Base-by-base conservation (phyloP, 2,113 vertebrate genomes). In the Chaetura pelagica region DNA sequence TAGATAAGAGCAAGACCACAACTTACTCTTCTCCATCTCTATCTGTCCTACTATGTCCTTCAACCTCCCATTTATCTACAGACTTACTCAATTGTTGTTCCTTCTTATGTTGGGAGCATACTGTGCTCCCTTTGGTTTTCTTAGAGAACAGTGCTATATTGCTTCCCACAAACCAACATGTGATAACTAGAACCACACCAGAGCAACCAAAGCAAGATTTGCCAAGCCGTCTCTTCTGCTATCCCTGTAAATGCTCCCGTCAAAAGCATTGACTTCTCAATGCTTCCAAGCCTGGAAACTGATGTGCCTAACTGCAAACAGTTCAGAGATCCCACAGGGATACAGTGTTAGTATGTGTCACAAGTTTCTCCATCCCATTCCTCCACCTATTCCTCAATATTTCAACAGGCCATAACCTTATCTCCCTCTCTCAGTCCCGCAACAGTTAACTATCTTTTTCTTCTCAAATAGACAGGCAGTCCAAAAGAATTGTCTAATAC, bases 161-260 rank as follows among this genome's bases (percentile, higher is more conserved):
- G 46, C 84, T 93, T 81, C 83, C 95, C 95, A 95, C 59, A 96
- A 94, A 92, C 79, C 52, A 93, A 49, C 48, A 5, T 27, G 68
- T 21, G 83, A 84, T 96, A 96, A 80, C 27, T 42, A 55, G 76
- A 92, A 89, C 79, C 89, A 94, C 86, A 92, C 19, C 68, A 96
- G 68, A 88, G 59, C 88, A 90, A 87, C 52, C 59, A 67, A 82
- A 87, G 68, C 34, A 84, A 81, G 64, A 84, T 14, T 58, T 89
- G 68, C 80, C 57, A 94, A 90, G 61, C 42, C 72, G 61, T 76
- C 79, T 80, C 58, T 92, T 90, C 40, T 12, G 0, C 49, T 77
- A 29, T 15, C 63, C 63, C 38, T 6, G 7, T 34, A 80, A 83
- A 71, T 15, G 42, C 42, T 88, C 44, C 80, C 61, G 74, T 15